Conservation (phyloP, 2,797 vertebrate genomes). For the Pterois miles region DNA sequence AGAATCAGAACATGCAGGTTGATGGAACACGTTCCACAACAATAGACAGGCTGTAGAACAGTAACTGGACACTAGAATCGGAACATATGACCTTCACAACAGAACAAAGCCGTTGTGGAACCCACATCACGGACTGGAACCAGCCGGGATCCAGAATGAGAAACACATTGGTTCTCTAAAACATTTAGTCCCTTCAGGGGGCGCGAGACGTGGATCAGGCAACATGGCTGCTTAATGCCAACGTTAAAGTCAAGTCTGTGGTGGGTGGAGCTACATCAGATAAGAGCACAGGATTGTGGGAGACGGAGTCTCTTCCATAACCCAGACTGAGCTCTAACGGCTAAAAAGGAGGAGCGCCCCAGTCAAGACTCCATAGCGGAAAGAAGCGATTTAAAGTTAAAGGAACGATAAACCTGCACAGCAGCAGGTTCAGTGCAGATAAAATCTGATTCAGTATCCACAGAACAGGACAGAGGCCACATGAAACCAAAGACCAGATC, state of each 20-base stretch:
- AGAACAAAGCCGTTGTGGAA: neutral
- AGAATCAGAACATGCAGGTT: neutral
- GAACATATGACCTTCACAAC: neutral
- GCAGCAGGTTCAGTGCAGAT: neutral
- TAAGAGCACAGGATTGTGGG: neutral
- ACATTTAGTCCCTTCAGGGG: conserved; percentile 7
- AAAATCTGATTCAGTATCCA: neutral
- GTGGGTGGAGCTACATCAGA: neutral
- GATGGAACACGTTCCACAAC: neutral
- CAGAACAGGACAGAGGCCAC: neutral
- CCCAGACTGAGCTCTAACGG: neutral
- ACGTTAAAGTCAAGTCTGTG: neutral
- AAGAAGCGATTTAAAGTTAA: neutral
- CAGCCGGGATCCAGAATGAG: neutral
- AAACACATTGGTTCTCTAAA: neutral
- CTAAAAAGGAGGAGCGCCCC: neutral
- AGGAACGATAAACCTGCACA: neutral
- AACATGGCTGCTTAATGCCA: conserved; percentile 12
- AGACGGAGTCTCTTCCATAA: neutral
- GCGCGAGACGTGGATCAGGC: conserved; percentile 28
- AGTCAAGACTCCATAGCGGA: neutral
- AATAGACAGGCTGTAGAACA: neutral
- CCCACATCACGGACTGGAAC: neutral
- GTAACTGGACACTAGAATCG: no score
- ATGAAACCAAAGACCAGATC: neutral